Evolutionary conservation across 2,797 vertebrate species (phyloP), one percentile per base, ranked within the genome.

Genomic region (Platalea minor): DNA sequence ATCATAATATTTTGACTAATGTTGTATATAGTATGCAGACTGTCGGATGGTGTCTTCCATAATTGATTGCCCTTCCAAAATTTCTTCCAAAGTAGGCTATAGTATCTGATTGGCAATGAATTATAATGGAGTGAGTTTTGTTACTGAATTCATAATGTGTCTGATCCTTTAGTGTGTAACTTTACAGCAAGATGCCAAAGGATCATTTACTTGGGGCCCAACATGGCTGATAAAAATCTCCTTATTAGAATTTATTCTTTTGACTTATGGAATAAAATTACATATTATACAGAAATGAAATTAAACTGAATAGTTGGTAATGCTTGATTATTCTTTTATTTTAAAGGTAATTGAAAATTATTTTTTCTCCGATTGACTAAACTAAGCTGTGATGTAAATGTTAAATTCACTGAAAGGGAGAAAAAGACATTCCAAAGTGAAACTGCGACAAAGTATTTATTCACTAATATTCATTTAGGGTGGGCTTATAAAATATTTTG

Each of bases 61-160:
- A 97, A 96, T 45, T 94, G 92, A 92, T 84, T 94, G 26, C 59
- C 20, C 19, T 87, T 94, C 63, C n/a, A 91, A 94, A 97, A 90
- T 57, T 92, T 80, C 45, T 93, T 93, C 41, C 72, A 75, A 93
- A 86, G 23, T 81, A 91, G 18, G 25, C 68, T 92, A 89, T 76
- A 95, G 37, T 70, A 88, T n/a, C 51, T 95, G 53, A 86, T 87
- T 79, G 28, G 87, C 10, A 94, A 93, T 72, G 94, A 77, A 85
- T 91, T 85, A 78, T 50, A 86, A 57, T 43, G 43, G 90, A 46
- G 35, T 64, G 60, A 70, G 35, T 69, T 87, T 91, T 85, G 56
- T 83, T 72, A 68, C 23, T 73, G 87, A 91, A 95, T 93, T 96
- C 33, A 63, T 67, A 88, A 61, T 13, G 21, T 2, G 5, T 48